A percentile compares a stretch with the other conserved stretches of the same genome.
Conservation (phyloP, 1,140 invertebrate species). For the Latrodectus geometricus region DNA sequence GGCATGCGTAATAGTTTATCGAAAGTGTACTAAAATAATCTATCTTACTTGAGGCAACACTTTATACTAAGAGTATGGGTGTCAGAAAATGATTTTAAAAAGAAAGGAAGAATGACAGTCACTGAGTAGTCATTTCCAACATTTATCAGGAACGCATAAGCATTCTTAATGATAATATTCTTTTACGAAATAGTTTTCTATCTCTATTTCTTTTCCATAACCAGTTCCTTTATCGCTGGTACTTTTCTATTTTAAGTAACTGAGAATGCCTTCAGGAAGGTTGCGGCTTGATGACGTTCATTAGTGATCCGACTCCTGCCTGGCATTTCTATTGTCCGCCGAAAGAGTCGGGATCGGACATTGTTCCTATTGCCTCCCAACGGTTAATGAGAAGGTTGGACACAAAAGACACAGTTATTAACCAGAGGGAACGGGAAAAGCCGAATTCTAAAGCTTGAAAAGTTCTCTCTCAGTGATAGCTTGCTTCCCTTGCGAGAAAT, state of each 20-base stretch:
- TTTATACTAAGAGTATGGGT: too few relatives aligned
- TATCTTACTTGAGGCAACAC: too few relatives aligned
- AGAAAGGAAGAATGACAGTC: too few relatives aligned
- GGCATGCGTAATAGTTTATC: too few relatives aligned
- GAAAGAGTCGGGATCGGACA: slow-evolving; percentile 1
- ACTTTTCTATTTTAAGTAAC: background rate
- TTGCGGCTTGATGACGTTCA: slow-evolving; percentile 35
- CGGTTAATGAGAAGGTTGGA: slow-evolving; percentile 45
- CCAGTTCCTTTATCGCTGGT: too few relatives aligned
- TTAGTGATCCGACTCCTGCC: slow-evolving; percentile 1
- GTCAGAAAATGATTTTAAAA: too few relatives aligned
- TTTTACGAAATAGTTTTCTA: too few relatives aligned
- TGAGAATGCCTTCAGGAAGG: slow-evolving; percentile 16
- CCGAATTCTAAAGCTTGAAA: slow-evolving; percentile 14
- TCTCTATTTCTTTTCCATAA: too few relatives aligned
- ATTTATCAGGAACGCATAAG: too few relatives aligned
- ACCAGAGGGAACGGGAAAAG: slow-evolving; percentile 14
- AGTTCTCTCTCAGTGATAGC: background rate
- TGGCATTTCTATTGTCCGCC: slow-evolving; percentile 4
- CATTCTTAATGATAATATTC: too few relatives aligned
- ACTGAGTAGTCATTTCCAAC: too few relatives aligned
- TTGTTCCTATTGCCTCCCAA: background rate
- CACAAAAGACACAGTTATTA: slow-evolving; percentile 50
- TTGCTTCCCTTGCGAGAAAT: slow-evolving; percentile 23
- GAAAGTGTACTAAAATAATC: too few relatives aligned